Conservation (phyloP, 2,113 vertebrate species). For the Eptesicus fuscus region DNA sequence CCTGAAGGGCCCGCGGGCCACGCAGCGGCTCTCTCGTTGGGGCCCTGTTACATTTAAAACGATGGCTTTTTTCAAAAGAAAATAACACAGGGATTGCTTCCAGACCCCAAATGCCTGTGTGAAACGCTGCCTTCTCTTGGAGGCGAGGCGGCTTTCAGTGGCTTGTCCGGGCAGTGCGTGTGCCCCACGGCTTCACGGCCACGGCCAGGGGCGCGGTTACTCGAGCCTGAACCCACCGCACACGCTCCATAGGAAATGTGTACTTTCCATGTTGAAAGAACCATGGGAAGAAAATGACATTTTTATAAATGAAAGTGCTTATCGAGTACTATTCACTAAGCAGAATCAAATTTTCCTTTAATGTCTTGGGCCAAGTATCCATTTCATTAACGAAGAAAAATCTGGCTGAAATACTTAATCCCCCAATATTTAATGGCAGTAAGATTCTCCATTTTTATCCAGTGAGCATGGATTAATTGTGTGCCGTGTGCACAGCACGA, state of each 20-base stretch:
- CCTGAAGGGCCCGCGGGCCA: constrained; percentile 20
- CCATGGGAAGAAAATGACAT: constrained; percentile 54
- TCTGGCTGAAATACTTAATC: not conserved
- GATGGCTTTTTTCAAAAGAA: constrained; percentile 53
- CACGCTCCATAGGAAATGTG: constrained; percentile 33
- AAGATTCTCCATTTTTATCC: not conserved
- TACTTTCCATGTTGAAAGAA: constrained; percentile 41
- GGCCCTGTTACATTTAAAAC: constrained; percentile 49
- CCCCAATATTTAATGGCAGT: not conserved
- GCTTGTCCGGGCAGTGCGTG: not conserved
- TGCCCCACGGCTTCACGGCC: not conserved
- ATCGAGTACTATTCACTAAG: constrained; percentile 36
- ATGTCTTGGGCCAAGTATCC: not conserved
- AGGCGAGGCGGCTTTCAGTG: not conserved
- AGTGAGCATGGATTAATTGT: not conserved
- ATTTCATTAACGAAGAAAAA: constrained; percentile 29
- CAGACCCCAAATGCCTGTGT: constrained; percentile 51
- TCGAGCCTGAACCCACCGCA: not conserved
- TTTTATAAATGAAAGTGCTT: constrained; percentile 53
- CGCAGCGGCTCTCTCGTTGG: not conserved
- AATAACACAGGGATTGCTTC: constrained; percentile 64
- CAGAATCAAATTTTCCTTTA: constrained; percentile 50
- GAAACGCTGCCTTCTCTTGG: constrained; percentile 1
- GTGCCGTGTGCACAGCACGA: not conserved
- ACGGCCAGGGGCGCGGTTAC: not conserved